Evolutionary conservation across 2,113 vertebrate genomes (phyloP).

Genomic region (Chunga burmeisteri): DNA sequence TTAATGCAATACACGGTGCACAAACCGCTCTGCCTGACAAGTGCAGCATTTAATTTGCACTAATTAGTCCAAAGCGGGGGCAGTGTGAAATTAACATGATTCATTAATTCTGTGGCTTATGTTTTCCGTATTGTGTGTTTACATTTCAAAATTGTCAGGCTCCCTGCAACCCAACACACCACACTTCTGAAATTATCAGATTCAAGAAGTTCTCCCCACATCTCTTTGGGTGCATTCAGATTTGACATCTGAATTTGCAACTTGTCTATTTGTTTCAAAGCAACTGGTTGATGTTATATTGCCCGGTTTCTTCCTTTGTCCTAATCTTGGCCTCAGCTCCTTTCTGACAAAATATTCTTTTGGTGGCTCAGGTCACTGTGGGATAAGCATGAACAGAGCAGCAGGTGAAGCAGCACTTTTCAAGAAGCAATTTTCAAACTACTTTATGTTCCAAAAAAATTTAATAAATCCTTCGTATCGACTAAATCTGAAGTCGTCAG

Average conservation of each 20-base stretch:
- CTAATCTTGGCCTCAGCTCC: background rate
- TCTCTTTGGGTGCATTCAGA: background rate
- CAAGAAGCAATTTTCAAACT: slow-evolving; percentile 45
- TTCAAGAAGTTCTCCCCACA: background rate
- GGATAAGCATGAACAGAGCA: slow-evolving; percentile 14
- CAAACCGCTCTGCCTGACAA: slow-evolving; percentile 68
- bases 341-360: background rate
- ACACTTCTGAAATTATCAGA: background rate
- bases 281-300: background rate
- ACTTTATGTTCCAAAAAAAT: slow-evolving; percentile 21
- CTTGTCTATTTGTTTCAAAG: background rate
- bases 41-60: slow-evolving; percentile 77
- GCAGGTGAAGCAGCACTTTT: slow-evolving; percentile 47
- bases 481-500: slow-evolving; percentile 44
- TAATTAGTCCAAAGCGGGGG: slow-evolving; percentile 74
- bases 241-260: background rate
- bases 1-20: slow-evolving; percentile 44
- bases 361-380: slow-evolving; percentile 27
- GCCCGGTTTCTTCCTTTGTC: background rate
- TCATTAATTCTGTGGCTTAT: slow-evolving; percentile 62
- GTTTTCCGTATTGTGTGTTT: slow-evolving; percentile 49
- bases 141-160: slow-evolving; percentile 32
- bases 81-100: slow-evolving; percentile 77
- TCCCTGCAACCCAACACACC: background rate
- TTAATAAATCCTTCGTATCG: slow-evolving; percentile 3